Evolutionary conservation across 2,113 vertebrate species (phyloP), one percentile per base, ranked within the genome.

Genomic region (Cyphomyrus plagiostoma): DNA sequence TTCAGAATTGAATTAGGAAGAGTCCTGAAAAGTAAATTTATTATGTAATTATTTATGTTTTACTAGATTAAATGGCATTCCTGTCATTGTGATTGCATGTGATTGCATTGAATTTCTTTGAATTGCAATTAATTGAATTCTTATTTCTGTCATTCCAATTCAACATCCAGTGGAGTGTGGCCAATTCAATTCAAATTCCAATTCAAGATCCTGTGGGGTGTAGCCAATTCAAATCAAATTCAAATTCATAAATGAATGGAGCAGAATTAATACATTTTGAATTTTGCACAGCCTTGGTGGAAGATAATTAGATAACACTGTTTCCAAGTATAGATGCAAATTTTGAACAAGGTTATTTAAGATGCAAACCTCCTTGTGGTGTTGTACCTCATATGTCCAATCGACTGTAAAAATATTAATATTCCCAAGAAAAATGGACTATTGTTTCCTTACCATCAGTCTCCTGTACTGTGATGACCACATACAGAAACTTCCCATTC

Each of bases 401-500:
- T 84, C 21, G 10, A 84, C 82, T 10, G 42, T 48, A 46, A 10
- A 9, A 84, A 84, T 48, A 84, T 42, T 80, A 39, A 74, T 74
- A n/a, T 74, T n/a, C 77, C 35, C 39, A 45, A 45, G 35, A 42
- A 82, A 80, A 80, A 80, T 80, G 74, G 17, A 15, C 13, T 11
- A 39, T 11, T 35, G 11, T 56, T 35, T 74, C 62, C 90, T 90
- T 19, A 94, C 93, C 93, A 21, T 90, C 91, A 35, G 70, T 66
- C 89, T 94, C 93, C 88, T 93, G 83, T 46, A 96, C 13, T 84
- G 95, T 90, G 0, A 95, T 93, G 35, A 91, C 87, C 6, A 96
- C 89, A 83, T 94, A 95, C 52, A 96, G 91, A 89, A 92, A 93
- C 58, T 92, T 93, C 50, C 91, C 93, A 46, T 90, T 21, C 89